Evolutionary conservation across 2,888 invertebrate genomes (phyloP).

Genomic region (Archaeoteleia sp.): DNA sequence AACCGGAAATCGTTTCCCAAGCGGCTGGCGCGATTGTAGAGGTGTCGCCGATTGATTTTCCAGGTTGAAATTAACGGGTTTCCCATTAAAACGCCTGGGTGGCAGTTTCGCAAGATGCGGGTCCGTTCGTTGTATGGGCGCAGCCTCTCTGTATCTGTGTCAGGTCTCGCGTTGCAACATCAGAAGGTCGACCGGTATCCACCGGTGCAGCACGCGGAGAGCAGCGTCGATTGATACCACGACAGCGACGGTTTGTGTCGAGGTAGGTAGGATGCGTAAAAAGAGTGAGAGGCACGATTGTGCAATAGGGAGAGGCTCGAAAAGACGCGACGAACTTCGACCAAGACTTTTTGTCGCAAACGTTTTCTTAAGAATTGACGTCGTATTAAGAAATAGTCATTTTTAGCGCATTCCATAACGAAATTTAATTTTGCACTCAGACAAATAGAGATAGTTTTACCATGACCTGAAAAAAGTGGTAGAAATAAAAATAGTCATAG

Average conservation of each 20-base stretch:
- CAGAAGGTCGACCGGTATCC: constrained; percentile 74
- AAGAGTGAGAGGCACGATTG: constrained; percentile 49
- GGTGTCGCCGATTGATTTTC: constrained; percentile 58
- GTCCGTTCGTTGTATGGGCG: constrained; percentile 54
- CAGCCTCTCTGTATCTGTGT: constrained; percentile 71
- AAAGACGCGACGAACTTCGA: constrained; percentile 50
- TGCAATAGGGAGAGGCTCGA: constrained; percentile 47
- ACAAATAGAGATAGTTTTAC: no score
- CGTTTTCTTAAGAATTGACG: constrained; percentile 1
- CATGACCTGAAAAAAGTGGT: no score
- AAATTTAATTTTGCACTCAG: no score
- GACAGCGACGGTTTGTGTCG: constrained; percentile 38
- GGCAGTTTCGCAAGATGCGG: constrained; percentile 64
- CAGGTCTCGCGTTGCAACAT: constrained; percentile 73
- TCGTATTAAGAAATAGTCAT: constrained; percentile 43
- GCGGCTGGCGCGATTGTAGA: constrained; percentile 11
- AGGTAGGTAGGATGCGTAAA: constrained; percentile 52
- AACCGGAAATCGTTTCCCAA: constrained; percentile 20
- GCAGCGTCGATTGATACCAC: constrained; percentile 66
- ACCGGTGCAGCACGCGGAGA: constrained; percentile 57
- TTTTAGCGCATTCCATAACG: no score
- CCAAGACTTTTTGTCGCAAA: constrained; percentile 39
- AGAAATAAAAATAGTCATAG: no score
- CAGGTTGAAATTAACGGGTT: constrained; percentile 63
- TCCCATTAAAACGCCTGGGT: constrained; percentile 58